A percentile compares a stretch with the other conserved stretches of the same genome.
These are phyloP conservation scores for Drosophila eohydei DNA, from an alignment of 2,888 invertebrate genomes.

Conservation along the genomic window DNA sequence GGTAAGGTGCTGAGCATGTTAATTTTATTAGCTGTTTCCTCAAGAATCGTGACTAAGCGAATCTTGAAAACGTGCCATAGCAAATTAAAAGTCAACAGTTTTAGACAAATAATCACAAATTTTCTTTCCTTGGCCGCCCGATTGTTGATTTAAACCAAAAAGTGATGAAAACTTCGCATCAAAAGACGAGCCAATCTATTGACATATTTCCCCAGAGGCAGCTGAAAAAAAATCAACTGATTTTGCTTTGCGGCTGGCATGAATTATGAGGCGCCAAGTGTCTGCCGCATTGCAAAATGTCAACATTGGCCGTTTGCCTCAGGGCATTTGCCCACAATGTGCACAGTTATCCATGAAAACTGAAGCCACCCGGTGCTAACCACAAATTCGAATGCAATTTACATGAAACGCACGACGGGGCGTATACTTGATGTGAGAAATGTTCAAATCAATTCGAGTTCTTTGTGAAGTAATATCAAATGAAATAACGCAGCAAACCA, in stretches of 20 bases:
- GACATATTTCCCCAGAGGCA: slow-evolving; percentile 44
- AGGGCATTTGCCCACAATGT: slow-evolving; percentile 16
- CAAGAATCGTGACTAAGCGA: not conserved
- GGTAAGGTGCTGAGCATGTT: not conserved
- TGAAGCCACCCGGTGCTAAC: slow-evolving; percentile 55
- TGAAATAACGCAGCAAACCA: not conserved
- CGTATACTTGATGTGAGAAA: slow-evolving; percentile 20
- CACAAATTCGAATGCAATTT: slow-evolving; percentile 12
- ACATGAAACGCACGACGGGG: slow-evolving; percentile 1
- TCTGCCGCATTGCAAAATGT: slow-evolving; percentile 50
- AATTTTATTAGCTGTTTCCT: not conserved
- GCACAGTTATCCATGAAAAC: slow-evolving; percentile 58
- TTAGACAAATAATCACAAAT: slow-evolving; percentile 13
- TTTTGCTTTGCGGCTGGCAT: slow-evolving; percentile 32
- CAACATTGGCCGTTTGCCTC: slow-evolving; percentile 37
- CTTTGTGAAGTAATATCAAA: not conserved
- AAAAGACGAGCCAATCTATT: slow-evolving; percentile 50
- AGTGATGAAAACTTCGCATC: slow-evolving; percentile 29
- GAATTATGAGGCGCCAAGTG: slow-evolving; percentile 50
- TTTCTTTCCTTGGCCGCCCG: slow-evolving; percentile 31
- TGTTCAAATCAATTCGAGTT: not conserved
- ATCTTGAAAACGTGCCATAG: not conserved
- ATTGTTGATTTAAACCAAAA: slow-evolving; percentile 45
- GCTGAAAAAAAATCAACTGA: slow-evolving; percentile 26
- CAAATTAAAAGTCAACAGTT: slow-evolving; percentile 17